These are phyloP conservation scores for Drosophila anomelani DNA, from an alignment of 2,888 invertebrate species.

Conservation along the genomic window DNA sequence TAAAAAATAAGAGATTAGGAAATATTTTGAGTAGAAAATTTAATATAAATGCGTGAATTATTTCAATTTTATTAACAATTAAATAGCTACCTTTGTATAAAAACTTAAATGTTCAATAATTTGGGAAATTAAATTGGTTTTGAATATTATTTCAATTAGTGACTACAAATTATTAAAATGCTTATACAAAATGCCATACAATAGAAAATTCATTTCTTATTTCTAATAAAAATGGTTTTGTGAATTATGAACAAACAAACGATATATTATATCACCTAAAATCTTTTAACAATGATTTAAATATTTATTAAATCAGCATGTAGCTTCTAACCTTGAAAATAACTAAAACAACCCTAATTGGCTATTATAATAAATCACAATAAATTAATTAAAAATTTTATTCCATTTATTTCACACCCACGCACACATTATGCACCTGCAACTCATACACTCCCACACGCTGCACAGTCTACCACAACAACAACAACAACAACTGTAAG, in stretches of 20 bases:
- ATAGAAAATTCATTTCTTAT: no score
- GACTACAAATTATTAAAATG: no score
- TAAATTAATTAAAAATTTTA: constrained; percentile 60
- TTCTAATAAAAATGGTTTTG: neutral
- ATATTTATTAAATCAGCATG: constrained; percentile 44
- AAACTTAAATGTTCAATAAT: no score
- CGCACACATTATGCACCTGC: constrained; percentile 44
- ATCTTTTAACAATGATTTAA: constrained; percentile 1
- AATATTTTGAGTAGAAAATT: no score
- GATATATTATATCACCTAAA: no score
- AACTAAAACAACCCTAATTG: constrained; percentile 39
- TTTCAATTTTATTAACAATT: no score
- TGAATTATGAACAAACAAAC: neutral
- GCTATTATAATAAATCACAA: constrained; percentile 13
- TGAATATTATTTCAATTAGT: neutral
- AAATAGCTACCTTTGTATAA: no score
- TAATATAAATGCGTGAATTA: no score
- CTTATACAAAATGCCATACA: no score
- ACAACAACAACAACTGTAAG: constrained; percentile 32
- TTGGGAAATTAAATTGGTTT: no score
- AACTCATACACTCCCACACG: constrained; percentile 30
- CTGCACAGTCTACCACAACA: constrained; percentile 55
- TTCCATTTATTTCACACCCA: constrained; percentile 65
- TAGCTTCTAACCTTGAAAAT: neutral
- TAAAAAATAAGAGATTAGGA: no score